A percentile compares a stretch with the other conserved stretches of the same genome.
Conservation (phyloP, 2,797 vertebrate genomes). For the Lemur catta region DNA sequence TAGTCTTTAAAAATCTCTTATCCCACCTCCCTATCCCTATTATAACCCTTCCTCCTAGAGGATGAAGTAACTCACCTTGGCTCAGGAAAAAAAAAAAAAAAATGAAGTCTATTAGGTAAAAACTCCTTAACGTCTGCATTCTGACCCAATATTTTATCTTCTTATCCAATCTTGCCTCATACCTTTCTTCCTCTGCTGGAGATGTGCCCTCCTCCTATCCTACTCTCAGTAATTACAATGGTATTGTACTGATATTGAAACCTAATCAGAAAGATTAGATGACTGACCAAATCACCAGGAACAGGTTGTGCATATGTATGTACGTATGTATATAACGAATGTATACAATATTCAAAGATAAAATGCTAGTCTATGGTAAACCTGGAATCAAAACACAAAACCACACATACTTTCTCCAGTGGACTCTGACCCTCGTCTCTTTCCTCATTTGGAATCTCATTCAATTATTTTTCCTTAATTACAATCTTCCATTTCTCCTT, state of each 20-base stretch:
- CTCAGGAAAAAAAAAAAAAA: not conserved
- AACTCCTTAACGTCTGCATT: not conserved
- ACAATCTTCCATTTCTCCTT: not conserved
- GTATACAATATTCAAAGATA: not conserved
- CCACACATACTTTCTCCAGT: not conserved
- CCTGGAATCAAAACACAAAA: not conserved
- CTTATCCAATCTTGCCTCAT: rapidly evolving
- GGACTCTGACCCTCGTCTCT: too few species aligned
- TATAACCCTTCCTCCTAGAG: not conserved
- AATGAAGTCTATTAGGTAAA: not conserved
- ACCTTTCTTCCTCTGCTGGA: too few species aligned
- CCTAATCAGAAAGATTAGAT: not conserved
- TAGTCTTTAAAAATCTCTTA: not conserved
- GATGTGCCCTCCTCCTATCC: too few species aligned
- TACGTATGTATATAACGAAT: not conserved
- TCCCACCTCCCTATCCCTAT: too few species aligned
- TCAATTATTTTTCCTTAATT: not conserved
- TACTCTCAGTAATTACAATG: not conserved
- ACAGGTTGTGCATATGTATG: not conserved
- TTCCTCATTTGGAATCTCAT: not conserved
- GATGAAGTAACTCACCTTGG: not conserved
- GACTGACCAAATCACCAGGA: not conserved
- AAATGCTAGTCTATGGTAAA: not conserved
- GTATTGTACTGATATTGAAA: not conserved
- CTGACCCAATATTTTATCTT: rapidly evolving